These are phyloP conservation scores for Cirrhinus mrigala DNA, from an alignment of 2,797 vertebrate genomes.

Conservation along the genomic window DNA sequence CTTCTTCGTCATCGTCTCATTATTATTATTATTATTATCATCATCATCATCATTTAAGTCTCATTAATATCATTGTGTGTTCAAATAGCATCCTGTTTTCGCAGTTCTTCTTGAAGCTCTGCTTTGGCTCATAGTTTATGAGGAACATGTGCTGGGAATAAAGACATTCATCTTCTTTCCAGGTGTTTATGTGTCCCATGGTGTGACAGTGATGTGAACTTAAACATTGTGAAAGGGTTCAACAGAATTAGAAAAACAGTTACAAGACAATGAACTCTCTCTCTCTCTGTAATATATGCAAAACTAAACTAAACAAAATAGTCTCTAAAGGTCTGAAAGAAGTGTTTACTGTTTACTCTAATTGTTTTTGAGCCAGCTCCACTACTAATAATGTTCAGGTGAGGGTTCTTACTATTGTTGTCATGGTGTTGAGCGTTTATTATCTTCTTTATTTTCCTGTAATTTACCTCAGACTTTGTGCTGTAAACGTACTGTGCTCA, in stretches of 20 bases:
- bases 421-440: slow-evolving; percentile 60
- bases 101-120: not conserved
- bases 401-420: slow-evolving; percentile 62
- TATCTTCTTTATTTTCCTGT: slow-evolving; percentile 50
- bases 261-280: slow-evolving; percentile 63
- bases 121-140: slow-evolving; percentile 41
- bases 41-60: not conserved
- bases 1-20: not conserved
- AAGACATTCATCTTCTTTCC: slow-evolving; percentile 29
- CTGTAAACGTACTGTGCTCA: slow-evolving; percentile 40
- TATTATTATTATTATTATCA: too few species aligned
- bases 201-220: slow-evolving; percentile 1
- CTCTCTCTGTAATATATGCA: slow-evolving; percentile 61
- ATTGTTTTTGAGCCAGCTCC: slow-evolving; percentile 38
- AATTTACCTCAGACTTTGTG: slow-evolving; percentile 33
- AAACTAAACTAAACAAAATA: slow-evolving; percentile 50
- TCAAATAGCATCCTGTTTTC: slow-evolving; percentile 3
- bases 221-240: slow-evolving; percentile 6
- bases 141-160: slow-evolving; percentile 32
- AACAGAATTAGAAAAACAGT: not conserved
- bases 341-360: slow-evolving; percentile 67
- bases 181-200: slow-evolving; percentile 12
- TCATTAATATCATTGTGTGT: not conserved
- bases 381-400: slow-evolving; percentile 61
- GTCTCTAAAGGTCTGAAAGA: slow-evolving; percentile 64